phyloP scores from a whole-genome alignment of 2,797 vertebrate species.

The Smutsia temminckii region DNA sequence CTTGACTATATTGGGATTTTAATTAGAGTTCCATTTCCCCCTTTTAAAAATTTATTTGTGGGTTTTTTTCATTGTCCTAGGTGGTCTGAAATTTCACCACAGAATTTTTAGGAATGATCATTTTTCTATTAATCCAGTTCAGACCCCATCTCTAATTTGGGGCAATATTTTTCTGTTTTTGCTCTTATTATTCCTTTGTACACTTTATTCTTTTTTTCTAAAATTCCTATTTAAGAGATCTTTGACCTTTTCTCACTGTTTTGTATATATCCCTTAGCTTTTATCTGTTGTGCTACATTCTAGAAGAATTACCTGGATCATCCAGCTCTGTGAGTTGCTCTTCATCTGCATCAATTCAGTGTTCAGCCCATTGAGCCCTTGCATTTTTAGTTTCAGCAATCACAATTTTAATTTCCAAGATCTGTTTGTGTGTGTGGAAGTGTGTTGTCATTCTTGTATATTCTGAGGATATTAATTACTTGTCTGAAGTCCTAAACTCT shows the following conservation, averaged over 20 bases:
- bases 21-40: neutral
- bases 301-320: neutral
- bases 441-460: neutral
- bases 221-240: neutral
- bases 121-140: neutral
- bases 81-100: slow-evolving; percentile 1
- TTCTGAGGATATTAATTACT: neutral
- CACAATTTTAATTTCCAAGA: neutral
- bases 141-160: neutral
- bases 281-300: neutral
- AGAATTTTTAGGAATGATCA: neutral
- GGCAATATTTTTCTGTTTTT: neutral
- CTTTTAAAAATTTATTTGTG: neutral
- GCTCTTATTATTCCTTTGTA: neutral
- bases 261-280: neutral
- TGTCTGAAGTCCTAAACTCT: neutral
- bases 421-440: neutral
- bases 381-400: slow-evolving; percentile 32
- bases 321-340: neutral
- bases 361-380: neutral
- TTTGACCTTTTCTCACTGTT: slow-evolving; percentile 2
- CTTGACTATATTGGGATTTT: neutral
- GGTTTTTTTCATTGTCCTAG: neutral
- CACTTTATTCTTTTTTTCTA: neutral
- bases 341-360: neutral